A percentile compares a stretch with the other conserved stretches of the same genome.
phyloP scores from a whole-genome alignment of 2,888 invertebrate species.

The Pristionchus fissidentatus region DNA sequence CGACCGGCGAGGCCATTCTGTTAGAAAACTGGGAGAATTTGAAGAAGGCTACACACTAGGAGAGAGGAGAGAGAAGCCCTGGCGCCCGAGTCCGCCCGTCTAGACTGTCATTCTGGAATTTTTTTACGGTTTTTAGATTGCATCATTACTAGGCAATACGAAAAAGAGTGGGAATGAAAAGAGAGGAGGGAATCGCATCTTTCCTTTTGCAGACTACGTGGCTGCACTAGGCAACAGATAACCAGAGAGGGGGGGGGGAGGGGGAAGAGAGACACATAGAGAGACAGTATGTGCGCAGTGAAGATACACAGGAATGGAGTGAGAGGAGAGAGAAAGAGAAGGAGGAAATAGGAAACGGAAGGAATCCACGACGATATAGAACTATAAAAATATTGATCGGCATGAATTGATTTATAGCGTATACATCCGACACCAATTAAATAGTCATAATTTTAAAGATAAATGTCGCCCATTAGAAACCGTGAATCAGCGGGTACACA shows the following conservation, averaged over 20 bases:
- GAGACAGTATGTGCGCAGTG: too few relatives aligned
- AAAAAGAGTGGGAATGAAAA: neutral
- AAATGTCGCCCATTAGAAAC: neutral
- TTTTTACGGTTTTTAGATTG: too few relatives aligned
- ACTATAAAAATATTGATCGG: neutral
- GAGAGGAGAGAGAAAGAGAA: neutral
- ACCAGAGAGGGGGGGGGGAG: neutral
- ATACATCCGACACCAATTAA: neutral
- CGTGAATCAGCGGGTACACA: neutral
- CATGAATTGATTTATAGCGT: neutral
- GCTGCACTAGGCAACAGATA: neutral
- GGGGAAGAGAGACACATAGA: conserved; percentile 24
- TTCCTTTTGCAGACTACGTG: too few relatives aligned
- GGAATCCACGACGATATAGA: neutral
- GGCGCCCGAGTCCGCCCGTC: too few relatives aligned
- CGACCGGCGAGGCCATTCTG: neutral
- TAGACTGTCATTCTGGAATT: conserved; percentile 1
- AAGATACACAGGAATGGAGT: neutral
- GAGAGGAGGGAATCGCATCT: neutral
- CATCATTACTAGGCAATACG: neutral
- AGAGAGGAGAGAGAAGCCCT: too few relatives aligned
- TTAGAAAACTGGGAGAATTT: neutral
- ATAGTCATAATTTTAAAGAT: neutral
- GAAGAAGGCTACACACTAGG: neutral
- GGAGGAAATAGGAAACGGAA: neutral